These are phyloP conservation scores for Alcis repandata DNA, from an alignment of 2,888 invertebrate species.

Conservation along the genomic window DNA sequence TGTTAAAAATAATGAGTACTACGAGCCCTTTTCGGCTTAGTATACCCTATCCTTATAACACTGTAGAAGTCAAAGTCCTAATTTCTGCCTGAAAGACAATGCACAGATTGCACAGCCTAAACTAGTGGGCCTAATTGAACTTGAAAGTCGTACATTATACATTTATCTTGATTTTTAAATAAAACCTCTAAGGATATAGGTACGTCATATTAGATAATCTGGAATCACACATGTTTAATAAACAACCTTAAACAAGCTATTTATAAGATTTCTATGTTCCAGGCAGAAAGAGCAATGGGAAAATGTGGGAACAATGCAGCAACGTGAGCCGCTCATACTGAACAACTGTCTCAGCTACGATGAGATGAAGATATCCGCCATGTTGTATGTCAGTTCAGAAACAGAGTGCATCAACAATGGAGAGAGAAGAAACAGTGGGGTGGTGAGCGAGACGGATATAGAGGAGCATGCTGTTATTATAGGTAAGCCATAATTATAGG, in stretches of 20 bases:
- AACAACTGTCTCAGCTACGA: slow-evolving; percentile 88
- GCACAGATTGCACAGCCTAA: too few relatives aligned
- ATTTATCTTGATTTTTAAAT: too few relatives aligned
- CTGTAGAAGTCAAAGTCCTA: too few relatives aligned
- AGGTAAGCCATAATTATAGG: slow-evolving; percentile 59
- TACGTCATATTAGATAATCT: too few relatives aligned
- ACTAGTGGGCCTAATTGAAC: too few relatives aligned
- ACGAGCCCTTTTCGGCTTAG: too few relatives aligned
- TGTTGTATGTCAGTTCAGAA: slow-evolving; percentile 86
- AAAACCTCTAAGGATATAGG: too few relatives aligned
- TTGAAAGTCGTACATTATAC: too few relatives aligned
- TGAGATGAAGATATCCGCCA: slow-evolving; percentile 87
- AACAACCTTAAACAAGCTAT: not conserved
- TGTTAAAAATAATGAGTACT: too few relatives aligned
- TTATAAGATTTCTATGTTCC: slow-evolving; percentile 26
- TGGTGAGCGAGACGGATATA: slow-evolving; percentile 73
- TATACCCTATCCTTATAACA: too few relatives aligned
- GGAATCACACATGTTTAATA: too few relatives aligned
- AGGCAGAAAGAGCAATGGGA: slow-evolving; percentile 86
- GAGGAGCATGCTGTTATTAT: slow-evolving; percentile 78
- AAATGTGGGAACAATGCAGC: slow-evolving; percentile 83
- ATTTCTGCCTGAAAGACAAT: too few relatives aligned
- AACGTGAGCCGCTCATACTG: slow-evolving; percentile 82
- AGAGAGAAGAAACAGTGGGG: slow-evolving; percentile 81
- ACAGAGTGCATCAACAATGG: slow-evolving; percentile 88